Conservation (phyloP, 2,113 vertebrate species). For the Plectropomus leopardus region DNA sequence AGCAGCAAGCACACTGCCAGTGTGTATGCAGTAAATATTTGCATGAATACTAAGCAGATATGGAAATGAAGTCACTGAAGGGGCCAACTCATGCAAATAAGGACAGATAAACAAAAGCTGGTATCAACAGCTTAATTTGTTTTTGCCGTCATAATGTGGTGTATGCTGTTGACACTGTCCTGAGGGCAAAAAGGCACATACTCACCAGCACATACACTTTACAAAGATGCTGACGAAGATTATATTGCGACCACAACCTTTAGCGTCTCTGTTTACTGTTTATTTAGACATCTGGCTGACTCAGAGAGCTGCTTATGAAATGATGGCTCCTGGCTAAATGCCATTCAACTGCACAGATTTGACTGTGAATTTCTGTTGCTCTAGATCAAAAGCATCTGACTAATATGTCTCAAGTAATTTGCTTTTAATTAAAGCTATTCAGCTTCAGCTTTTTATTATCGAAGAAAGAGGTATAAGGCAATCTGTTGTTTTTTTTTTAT, state of each 20-base stretch:
- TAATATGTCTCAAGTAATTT: background rate
- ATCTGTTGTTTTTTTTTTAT: background rate
- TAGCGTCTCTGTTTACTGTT: background rate
- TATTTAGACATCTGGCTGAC: background rate
- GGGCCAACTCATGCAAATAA: background rate
- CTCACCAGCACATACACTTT: background rate
- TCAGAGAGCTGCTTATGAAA: constrained; percentile 26
- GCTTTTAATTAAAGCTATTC: background rate
- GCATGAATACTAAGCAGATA: background rate
- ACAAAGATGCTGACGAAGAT: background rate
- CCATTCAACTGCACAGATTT: background rate
- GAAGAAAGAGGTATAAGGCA: background rate
- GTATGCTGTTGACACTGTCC: background rate
- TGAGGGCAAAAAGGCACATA: background rate
- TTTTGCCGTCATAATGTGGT: background rate
- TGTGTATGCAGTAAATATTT: background rate
- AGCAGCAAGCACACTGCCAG: background rate
- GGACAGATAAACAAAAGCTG: constrained; percentile 9
- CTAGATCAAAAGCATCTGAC: background rate
- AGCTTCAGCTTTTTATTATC: background rate
- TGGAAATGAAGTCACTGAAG: background rate
- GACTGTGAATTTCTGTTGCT: background rate
- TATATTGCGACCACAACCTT: constrained; percentile 11
- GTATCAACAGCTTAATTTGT: background rate
- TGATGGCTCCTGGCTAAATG: background rate